Evolutionary conservation across 2,113 vertebrate species (phyloP).

Genomic region (Indri indri): DNA sequence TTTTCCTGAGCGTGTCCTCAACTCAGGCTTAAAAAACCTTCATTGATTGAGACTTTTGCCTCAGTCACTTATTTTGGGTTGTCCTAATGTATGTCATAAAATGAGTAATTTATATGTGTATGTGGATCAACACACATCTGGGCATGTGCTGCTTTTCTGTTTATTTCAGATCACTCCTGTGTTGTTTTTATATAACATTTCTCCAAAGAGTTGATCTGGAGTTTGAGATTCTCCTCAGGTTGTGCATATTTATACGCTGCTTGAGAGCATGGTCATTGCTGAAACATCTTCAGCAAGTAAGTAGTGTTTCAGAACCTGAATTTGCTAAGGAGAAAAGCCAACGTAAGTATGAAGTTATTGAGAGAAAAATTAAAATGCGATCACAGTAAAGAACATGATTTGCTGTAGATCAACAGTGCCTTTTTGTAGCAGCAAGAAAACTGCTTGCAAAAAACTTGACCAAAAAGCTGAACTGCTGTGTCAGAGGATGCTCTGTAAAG

Average conservation of each 20-base stretch:
- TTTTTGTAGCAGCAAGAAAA: not conserved
- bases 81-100: accelerated
- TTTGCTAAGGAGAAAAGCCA: not conserved
- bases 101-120: not conserved
- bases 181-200: not conserved
- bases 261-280: not conserved
- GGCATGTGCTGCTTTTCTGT: not conserved
- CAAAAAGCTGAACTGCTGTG: not conserved
- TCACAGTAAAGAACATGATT: not conserved
- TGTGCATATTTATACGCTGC: not conserved
- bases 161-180: not conserved
- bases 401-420: not conserved
- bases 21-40: too few species aligned
- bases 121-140: not conserved
- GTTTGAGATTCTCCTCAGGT: not conserved
- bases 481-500: not conserved
- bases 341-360: not conserved
- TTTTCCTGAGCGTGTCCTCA: too few species aligned
- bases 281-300: not conserved
- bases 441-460: not conserved
- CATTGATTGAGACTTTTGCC: too few species aligned
- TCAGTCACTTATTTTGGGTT: too few species aligned
- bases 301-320: not conserved
- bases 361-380: not conserved
- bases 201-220: not conserved